Base-by-base conservation (phyloP, 2,888 invertebrate genomes). In the Andrena minutula region DNA sequence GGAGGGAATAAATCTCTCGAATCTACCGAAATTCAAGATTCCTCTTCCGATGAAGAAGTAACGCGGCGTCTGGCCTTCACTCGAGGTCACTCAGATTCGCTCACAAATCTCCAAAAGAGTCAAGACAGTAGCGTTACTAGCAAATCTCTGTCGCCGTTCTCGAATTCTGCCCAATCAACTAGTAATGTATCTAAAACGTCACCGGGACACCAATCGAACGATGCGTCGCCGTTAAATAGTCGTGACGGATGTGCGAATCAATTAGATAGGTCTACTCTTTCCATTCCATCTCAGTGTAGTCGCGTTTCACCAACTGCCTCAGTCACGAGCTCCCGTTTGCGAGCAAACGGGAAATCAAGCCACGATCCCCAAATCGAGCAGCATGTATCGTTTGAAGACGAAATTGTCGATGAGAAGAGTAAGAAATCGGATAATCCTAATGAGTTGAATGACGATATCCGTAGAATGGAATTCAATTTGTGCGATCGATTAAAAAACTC, bases 31-130 rank as follows among this genome's bases (percentile, higher is more conserved):
- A 58, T 71, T 16, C 91, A 89, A 23, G 92, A 92, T 83, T 92
- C 92, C 16, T 92, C 92, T 0, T 92, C 92, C 10, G 92, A 92
- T 51, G 92, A 92, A 35, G 92, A 92, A 47, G 71, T 79, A 4
- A 84, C 87, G 2, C 81, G 90, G 41, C 88, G 90, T 20, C 71
- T 89, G 47, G 70, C 75, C 2, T 56, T 85, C 35, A 47, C 70
- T 0, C 81, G 85, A 20, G 65, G 75, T n/a, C 79, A 70, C 2
- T 79, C 79, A 0, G 53, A 20, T 23, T 84, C 86, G 12, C 63
- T 83, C 8, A 63, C 75, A 4, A 86, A 72, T 60, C 49, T 82
- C 30, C 80, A 82, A 23, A 82, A 32, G 28, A 86, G 61, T 75
- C 84, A 84, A 47, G 85, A 87, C 7, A 72, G 20, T 26, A 32